Conservation (phyloP, 2,888 invertebrate genomes). For the Thera britannica region DNA sequence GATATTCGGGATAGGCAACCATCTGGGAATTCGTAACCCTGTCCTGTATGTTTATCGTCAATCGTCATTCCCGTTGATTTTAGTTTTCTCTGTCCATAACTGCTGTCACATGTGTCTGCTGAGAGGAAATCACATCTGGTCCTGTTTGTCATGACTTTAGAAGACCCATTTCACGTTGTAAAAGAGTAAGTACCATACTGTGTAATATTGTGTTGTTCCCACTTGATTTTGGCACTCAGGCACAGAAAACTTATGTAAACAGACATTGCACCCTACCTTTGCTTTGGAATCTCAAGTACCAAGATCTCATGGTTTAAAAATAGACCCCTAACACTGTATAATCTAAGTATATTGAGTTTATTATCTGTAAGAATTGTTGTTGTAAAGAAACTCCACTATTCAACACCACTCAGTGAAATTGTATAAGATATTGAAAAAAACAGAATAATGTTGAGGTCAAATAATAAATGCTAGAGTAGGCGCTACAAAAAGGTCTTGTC, state of each 20-base stretch:
- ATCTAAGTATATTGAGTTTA: too few relatives aligned
- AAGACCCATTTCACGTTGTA: conserved; percentile 99
- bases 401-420: too few relatives aligned
- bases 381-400: too few relatives aligned
- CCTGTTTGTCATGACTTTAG: conserved; percentile 96
- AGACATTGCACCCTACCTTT: too few relatives aligned
- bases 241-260: not conserved
- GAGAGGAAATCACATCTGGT: conserved; percentile 55
- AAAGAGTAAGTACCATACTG: conserved; percentile 93
- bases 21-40: conserved; percentile 52
- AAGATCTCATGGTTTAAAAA: too few relatives aligned
- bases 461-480: too few relatives aligned
- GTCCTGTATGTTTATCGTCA: conserved; percentile 47
- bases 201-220: not conserved
- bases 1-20: conserved; percentile 79
- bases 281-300: not conserved
- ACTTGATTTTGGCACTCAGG: not conserved
- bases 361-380: too few relatives aligned
- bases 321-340: too few relatives aligned
- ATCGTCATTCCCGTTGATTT: conserved; percentile 41
- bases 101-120: conserved; percentile 67
- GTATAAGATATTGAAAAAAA: too few relatives aligned
- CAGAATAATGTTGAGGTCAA: too few relatives aligned
- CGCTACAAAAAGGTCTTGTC: too few relatives aligned
- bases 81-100: conserved; percentile 42